A percentile compares a stretch with the other conserved stretches of the same genome.
Evolutionary conservation across 2,113 vertebrate species (phyloP).

Genomic region (Amphilophus citrinellus): DNA sequence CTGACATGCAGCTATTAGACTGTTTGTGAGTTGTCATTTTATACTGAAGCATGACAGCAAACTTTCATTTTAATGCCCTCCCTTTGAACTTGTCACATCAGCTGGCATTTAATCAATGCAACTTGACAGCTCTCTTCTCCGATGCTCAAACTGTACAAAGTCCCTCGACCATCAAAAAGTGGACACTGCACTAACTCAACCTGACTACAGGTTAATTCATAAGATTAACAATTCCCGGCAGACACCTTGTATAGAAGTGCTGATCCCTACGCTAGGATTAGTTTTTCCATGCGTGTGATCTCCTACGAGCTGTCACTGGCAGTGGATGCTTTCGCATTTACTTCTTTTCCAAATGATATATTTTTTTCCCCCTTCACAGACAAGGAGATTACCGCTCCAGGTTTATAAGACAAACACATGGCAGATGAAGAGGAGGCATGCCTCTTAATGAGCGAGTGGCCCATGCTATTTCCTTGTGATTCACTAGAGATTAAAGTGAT

Average conservation of each 20-base stretch:
- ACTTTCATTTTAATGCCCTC: conserved; percentile 37
- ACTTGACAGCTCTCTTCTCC: conserved; percentile 39
- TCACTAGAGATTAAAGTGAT: conserved; percentile 71
- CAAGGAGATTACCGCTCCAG: conserved; percentile 37
- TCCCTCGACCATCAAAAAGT: conserved; percentile 28
- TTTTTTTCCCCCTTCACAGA: conserved; percentile 39
- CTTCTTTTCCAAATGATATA: not conserved
- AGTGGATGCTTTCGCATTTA: not conserved
- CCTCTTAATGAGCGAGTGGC: conserved; percentile 60
- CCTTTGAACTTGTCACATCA: conserved; percentile 56
- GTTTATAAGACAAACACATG: conserved; percentile 47
- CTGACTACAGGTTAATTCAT: conserved; percentile 57
- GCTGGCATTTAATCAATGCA: conserved; percentile 44
- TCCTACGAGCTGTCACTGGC: conserved; percentile 22
- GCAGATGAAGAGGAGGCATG: conserved; percentile 45
- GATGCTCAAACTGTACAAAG: conserved; percentile 11
- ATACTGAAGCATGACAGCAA: conserved; percentile 18
- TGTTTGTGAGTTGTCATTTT: conserved; percentile 37
- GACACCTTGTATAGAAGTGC: not conserved
- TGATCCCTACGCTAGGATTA: conserved; percentile 28
- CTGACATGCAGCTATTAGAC: not conserved
- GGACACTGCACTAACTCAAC: conserved; percentile 27
- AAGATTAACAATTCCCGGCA: conserved; percentile 30
- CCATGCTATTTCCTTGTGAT: conserved; percentile 55
- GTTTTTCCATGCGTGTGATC: conserved; percentile 16